Evolutionary conservation across 2,888 invertebrate genomes (phyloP), one percentile per base, ranked within the genome.

Genomic region (Chesias legatella): DNA sequence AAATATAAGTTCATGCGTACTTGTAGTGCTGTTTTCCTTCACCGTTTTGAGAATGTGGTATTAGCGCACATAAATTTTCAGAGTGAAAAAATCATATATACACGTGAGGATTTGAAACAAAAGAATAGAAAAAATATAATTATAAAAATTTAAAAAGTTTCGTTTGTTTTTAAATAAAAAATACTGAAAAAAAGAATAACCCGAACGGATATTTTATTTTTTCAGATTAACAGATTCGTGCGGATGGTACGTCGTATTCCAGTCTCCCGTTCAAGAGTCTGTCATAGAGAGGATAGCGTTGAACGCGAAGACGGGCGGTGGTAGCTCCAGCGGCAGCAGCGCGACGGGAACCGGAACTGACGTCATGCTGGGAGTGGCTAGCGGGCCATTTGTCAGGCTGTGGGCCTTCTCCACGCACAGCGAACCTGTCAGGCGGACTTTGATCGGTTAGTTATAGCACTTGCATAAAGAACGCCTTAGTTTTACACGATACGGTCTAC

Each of bases 171-270:
- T n/a, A n/a, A n/a, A n/a, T n/a, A n/a, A n/a, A n/a, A n/a, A n/a
- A n/a, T n/a, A n/a, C n/a, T n/a, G n/a, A n/a, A n/a, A n/a, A n/a
- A n/a, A n/a, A n/a, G n/a, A n/a, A n/a, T n/a, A n/a, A n/a, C n/a
- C n/a, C n/a, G n/a, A n/a, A n/a, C n/a, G n/a, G 13, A 17, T 17
- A 5, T 17, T 17, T 17, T 5, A 30, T 44, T 32, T 33, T 55
- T 62, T 3, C 63, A 89, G 98, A 69, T 91, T 98, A 67, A 98
- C 98, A 79, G 98, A 99, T 78, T 96, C 97, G 0, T 95, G 95
- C 56, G 98, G 98, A 4, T 99, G 98, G 98, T 97, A 97, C 69
- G 92, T 95, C 63, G 94, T 95, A 6, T 98, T 98, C 83, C 97
- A 96, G 38, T 97, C 98, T 51, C 95, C 97, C 0, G 94, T 96